Evolutionary conservation across 2,113 vertebrate genomes (phyloP).

Genomic region (Diadophis punctatus): DNA sequence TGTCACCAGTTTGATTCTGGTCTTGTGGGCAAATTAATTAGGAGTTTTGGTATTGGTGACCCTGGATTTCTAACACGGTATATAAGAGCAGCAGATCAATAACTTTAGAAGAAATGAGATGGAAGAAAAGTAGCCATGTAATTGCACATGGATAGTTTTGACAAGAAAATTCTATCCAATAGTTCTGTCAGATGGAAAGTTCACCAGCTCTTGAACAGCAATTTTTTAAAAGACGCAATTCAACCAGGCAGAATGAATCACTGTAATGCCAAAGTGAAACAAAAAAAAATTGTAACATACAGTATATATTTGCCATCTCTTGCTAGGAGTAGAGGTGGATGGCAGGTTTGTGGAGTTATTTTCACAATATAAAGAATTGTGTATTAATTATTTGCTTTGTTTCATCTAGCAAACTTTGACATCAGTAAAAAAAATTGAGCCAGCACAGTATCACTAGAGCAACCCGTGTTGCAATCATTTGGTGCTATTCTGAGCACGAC

Average conservation of each 20-base stretch:
- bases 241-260: background rate
- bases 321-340: background rate
- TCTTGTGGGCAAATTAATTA: constrained; percentile 31
- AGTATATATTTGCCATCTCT: background rate
- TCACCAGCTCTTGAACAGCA: background rate
- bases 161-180: background rate
- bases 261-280: background rate
- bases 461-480: background rate
- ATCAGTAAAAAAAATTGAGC: background rate
- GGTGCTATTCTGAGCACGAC: background rate
- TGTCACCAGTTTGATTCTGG: background rate
- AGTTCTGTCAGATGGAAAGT: background rate
- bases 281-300: background rate
- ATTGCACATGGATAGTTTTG: background rate
- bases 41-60: background rate
- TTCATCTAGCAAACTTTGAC: background rate
- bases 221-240: background rate
- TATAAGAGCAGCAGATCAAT: background rate
- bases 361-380: background rate
- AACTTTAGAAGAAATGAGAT: constrained; percentile 17
- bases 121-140: background rate
- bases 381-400: background rate
- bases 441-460: background rate
- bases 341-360: background rate
- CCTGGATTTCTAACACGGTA: background rate